Evolutionary conservation across 2,113 vertebrate genomes (phyloP).

Genomic region (Hucho hucho): DNA sequence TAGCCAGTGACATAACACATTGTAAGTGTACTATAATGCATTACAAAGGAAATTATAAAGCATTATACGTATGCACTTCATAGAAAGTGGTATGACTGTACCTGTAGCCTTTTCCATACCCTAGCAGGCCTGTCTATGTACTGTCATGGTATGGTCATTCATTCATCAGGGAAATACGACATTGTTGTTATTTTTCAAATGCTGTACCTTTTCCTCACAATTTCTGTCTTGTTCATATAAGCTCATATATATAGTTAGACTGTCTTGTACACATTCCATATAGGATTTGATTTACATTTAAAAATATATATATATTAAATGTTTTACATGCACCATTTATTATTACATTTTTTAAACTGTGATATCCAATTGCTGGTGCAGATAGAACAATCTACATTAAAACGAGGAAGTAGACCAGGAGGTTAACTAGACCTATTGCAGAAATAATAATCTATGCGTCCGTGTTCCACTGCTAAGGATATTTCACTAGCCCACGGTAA

Average conservation of each 20-base stretch:
- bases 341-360: neutral
- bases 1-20: too few relatives aligned
- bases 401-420: neutral
- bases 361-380: neutral
- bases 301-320: neutral
- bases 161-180: neutral
- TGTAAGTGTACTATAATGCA: too few relatives aligned
- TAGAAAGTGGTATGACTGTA: neutral
- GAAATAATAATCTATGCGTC: too few relatives aligned
- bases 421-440: neutral
- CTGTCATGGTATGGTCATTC: neutral
- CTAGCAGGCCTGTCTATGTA: neutral
- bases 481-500: too few relatives aligned
- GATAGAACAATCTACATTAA: neutral
- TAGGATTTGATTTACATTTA: neutral
- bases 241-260: too few relatives aligned
- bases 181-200: neutral
- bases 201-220: neutral
- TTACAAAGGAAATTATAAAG: too few relatives aligned
- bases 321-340: neutral
- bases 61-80: too few relatives aligned
- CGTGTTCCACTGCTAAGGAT: too few relatives aligned
- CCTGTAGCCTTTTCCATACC: neutral
- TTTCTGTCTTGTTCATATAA: neutral
- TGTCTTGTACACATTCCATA: neutral